Percentiles rank a stretch among this genome's conserved stretches.
Evolutionary conservation across 2,797 vertebrate genomes (phyloP).

Genomic region (Ptychobarbus kaznakovi): DNA sequence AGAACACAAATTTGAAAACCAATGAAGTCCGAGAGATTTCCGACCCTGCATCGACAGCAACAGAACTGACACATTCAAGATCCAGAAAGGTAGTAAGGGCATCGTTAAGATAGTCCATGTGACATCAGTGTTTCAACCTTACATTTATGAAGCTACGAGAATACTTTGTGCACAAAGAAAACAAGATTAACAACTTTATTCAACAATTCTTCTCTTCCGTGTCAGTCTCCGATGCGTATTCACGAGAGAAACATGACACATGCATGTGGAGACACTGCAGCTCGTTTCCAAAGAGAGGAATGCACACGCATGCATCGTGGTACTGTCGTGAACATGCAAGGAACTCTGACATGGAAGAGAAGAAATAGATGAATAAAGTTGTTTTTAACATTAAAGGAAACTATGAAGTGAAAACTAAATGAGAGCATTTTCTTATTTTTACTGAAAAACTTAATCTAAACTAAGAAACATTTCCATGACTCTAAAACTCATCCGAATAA

Average conservation of each 20-base stretch:
- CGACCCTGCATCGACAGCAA: neutral
- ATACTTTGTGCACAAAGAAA: neutral
- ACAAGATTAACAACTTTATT: neutral
- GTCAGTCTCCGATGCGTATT: neutral
- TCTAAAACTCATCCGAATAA: neutral
- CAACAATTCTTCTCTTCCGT: neutral
- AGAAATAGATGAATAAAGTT: no score
- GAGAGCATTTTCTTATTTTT: neutral
- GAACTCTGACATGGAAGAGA: no score
- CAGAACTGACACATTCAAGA: neutral
- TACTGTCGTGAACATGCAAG: no score
- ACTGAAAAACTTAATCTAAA: neutral
- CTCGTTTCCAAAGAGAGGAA: no score
- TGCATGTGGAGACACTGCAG: no score
- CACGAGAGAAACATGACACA: no score
- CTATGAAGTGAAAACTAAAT: neutral
- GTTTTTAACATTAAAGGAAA: neutral
- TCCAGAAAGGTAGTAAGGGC: neutral
- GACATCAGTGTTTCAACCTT: neutral
- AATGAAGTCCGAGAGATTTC: neutral
- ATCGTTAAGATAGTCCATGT: neutral
- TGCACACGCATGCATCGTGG: no score
- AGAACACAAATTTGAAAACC: neutral
- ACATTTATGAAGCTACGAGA: neutral
- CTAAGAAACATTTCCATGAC: neutral